Evolutionary conservation across 2,888 invertebrate species (phyloP).

Genomic region (Parnassius apollo): DNA sequence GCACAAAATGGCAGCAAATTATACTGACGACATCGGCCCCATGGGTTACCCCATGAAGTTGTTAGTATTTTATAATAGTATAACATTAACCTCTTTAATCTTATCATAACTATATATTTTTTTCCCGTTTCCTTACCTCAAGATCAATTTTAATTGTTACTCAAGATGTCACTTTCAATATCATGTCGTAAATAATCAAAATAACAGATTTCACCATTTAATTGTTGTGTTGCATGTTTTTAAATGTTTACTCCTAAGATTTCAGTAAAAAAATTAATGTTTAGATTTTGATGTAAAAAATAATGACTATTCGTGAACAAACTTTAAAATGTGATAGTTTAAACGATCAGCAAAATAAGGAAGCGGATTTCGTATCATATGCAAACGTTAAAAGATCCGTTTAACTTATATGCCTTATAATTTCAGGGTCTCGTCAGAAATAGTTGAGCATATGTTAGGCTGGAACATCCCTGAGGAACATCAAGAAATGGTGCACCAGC

Average conservation of each 20-base stretch:
- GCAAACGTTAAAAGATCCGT: background rate
- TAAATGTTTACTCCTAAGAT: background rate
- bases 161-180: too few species aligned
- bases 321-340: too few species aligned
- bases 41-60: slow-evolving; percentile 71
- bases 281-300: too few species aligned
- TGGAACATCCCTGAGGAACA: slow-evolving; percentile 86
- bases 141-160: too few species aligned
- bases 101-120: too few species aligned
- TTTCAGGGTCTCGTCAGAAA: slow-evolving; percentile 65
- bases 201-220: too few species aligned
- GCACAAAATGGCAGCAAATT: slow-evolving; percentile 70
- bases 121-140: too few species aligned
- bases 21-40: slow-evolving; percentile 62
- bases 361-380: too few species aligned
- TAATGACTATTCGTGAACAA: too few species aligned
- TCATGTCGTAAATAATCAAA: background rate
- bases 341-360: too few species aligned
- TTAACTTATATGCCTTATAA: background rate
- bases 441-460: slow-evolving; percentile 80
- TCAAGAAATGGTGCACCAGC: slow-evolving; percentile 84
- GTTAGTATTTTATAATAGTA: slow-evolving; percentile 49
- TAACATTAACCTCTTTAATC: too few species aligned
- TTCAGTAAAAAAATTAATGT: background rate
- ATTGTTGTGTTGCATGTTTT: background rate